Conservation (phyloP, 1,140 invertebrate genomes). For the Zeugodacus cucurbitae region DNA sequence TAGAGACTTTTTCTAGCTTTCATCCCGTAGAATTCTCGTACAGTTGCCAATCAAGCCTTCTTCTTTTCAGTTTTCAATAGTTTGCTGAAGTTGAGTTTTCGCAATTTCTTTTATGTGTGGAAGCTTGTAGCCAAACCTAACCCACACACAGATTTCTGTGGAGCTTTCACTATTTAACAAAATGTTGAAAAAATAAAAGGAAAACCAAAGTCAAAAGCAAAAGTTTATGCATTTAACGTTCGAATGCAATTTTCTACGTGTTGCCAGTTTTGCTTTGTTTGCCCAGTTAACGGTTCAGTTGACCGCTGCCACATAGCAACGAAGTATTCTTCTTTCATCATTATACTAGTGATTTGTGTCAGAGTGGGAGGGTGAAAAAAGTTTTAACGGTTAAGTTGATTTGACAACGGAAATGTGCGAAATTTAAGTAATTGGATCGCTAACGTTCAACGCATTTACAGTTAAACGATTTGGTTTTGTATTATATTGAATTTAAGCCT, state of each 20-base stretch:
- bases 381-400: background rate
- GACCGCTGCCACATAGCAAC: too few relatives aligned
- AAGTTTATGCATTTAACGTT: conserved; percentile 13
- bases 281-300: background rate
- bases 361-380: background rate
- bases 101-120: background rate
- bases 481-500: background rate
- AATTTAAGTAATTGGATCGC: background rate
- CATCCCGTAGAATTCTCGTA: background rate
- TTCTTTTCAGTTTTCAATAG: background rate
- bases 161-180: background rate
- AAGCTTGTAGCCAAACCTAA: too few relatives aligned
- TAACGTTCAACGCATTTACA: background rate
- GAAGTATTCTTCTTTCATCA: background rate
- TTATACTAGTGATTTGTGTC: background rate
- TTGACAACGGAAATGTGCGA: background rate
- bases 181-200: background rate
- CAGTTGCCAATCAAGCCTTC: conserved; percentile 10
- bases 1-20: background rate
- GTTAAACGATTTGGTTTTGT: too few relatives aligned
- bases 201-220: background rate
- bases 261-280: background rate
- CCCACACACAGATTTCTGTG: background rate
- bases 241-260: conserved; percentile 1
- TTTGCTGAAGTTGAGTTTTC: background rate